Evolutionary conservation across 2,797 vertebrate genomes (phyloP), one percentile per base, ranked within the genome.

Genomic region (Atherinosoma microstoma): DNA sequence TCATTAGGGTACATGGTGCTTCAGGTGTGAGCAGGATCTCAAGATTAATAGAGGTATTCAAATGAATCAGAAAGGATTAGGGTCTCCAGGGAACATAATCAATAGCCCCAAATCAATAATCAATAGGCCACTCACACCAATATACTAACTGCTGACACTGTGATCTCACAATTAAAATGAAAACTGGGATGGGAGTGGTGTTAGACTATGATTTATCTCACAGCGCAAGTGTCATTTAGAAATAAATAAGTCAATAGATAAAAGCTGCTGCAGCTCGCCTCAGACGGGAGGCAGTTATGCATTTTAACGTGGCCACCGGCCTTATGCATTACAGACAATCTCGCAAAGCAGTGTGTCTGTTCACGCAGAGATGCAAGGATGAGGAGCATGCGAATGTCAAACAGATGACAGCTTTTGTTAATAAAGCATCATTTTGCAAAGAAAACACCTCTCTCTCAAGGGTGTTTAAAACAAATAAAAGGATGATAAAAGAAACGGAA

Each of bases 51-150:
- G 94, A 94, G 94, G 94, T 93, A 95, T 95, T 95, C 94, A 95
- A 94, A 95, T 95, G 93, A 95, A 94, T 95, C 94, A 95, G 92
- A 95, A 95, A 93, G 94, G 93, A 95, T 95, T 94, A 95, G 93
- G 86, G 89, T 92, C 94, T 84, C 90, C 91, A 85, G 92, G 92
- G 94, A 90, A 76, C 90, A 80, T 88, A 85, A 94, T 95, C 94
- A 89, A 95, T 95, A 85, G 70, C 86, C 74, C 84, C 91, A 95
- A 95, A 95, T 95, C 95, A 95, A 95, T 95, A 94, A 95, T 95
- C 95, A 95, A 95, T 95, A 95, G 95, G 94, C 94, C 95, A 94
- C 94, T 94, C 95, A 95, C 95, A 95, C 95, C 94, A 95, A 95
- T 95, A 95, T 95, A 95, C 93, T 94, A 93, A 95, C 94, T 93